Base-by-base conservation (phyloP, 2,888 invertebrate genomes). In the Urechis unicinctus region DNA sequence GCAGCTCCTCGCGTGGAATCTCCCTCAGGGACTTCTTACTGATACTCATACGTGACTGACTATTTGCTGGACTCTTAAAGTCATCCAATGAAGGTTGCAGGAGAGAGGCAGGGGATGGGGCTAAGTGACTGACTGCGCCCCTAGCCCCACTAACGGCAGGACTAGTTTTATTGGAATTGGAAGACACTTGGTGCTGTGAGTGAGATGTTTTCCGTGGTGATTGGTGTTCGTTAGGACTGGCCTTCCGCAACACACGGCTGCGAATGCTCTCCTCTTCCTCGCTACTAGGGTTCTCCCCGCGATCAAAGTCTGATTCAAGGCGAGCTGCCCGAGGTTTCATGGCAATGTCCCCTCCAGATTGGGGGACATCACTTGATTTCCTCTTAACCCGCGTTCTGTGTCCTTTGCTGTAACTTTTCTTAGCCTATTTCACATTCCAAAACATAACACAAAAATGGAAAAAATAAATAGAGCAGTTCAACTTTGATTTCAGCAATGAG, bases 21-120 rank as follows among this genome's bases (percentile, higher is more conserved):
- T 74, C 74, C 31, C 70, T 59, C 43, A 74, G 53, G 13, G 70
- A 71, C 50, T 69, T 72, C 28, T 65, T 61, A 60, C 66, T 72
- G 57, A 66, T 57, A 47, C 63, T 62, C 51, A 44, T 44, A 17
- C 56, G 52, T 5, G 61, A 42, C 43, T 61, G 59, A 51, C 59
- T 61, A 5, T 25, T 56, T 5, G 26, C 21, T 9, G 56, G 52
- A 42, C 53, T 56, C 29, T 49, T 47, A 30, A 25, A 9, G 21
- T 28, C n/a, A 21, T 29, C 53, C n/a, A 6, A 28, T 13, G 17
- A 13, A 9, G 36, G 36, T 17, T 36, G 36, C 36, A 36, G n/a
- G n/a, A n/a, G n/a, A n/a, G n/a, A n/a, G n/a, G n/a, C n/a, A n/a
- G n/a, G n/a, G n/a, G n/a, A n/a, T n/a, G n/a, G n/a, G n/a, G n/a